Base-by-base conservation (phyloP, 1,140 invertebrate genomes). In the Cecropterus lyciades region DNA sequence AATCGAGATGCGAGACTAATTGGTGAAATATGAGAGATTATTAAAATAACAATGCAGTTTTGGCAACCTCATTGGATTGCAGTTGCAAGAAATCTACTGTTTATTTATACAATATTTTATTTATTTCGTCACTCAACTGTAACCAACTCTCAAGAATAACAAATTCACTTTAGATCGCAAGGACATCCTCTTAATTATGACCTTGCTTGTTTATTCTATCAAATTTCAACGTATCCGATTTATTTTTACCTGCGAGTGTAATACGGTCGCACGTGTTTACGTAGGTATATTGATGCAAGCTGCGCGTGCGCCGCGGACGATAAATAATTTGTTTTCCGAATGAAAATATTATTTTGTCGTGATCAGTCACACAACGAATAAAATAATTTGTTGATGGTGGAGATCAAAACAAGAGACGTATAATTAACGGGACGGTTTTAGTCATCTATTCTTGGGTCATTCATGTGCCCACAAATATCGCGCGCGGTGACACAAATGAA, bases 341-440 rank as follows among this genome's bases (percentile, higher is more conserved):
- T 62, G 9, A 51, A 64, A 67, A 71, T 73, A 70, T 69, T 74
- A 75, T 75, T 79, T 71, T 68, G 64, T 66, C 57, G 59, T 68
- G 66, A 72, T 67, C 75, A 66, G 64, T 48, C 48, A 64, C 43
- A 72, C 16, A 49, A 65, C 65, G 70, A 74, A 69, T 73, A 68
- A 69, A 77, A 69, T 75, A 72, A 75, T 71, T 72, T 70, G 70
- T 73, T 75, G 63, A 70, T 73, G 70, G 56, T 52, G 27, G 27
- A 57, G 65, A 79, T 77, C 67, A 79, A 75, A 79, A 85, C 69
- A 67, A 75, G 48, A 69, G 17, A 46, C 33, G 72, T 64, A 81
- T 82, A 78, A 83, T 85, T 82, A 84, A 76, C 68, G 63, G 45
- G 8, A 71, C 72, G 11, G 72, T 77, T 81, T 83, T 77, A 80